Percentiles rank a stretch among this genome's conserved stretches.
Evolutionary conservation across 2,888 invertebrate species (phyloP).

Genomic region (Latrodectus elegans): DNA sequence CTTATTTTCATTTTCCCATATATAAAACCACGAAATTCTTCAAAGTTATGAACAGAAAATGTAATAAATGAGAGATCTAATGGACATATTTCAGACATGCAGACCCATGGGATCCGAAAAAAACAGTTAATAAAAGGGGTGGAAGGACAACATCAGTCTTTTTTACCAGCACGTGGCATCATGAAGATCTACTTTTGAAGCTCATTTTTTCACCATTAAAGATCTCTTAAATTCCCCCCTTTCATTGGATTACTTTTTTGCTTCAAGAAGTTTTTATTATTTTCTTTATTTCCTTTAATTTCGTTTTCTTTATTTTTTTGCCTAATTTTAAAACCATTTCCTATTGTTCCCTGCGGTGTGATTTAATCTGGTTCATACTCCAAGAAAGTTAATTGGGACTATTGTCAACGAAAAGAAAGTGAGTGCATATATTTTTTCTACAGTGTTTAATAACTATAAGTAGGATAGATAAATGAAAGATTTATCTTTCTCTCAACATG

Average conservation of each 20-base stretch:
- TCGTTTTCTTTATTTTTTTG: not conserved
- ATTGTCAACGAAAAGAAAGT: not conserved
- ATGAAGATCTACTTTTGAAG: slow-evolving; percentile 1
- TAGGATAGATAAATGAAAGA: not conserved
- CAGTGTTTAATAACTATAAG: not conserved
- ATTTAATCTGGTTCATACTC: slow-evolving; percentile 29
- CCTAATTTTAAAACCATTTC: not conserved
- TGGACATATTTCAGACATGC: no score
- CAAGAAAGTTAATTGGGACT: slow-evolving; percentile 48
- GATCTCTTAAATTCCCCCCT: not conserved
- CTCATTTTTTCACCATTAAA: slow-evolving; percentile 4
- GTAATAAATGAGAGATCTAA: no score
- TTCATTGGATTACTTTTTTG: not conserved
- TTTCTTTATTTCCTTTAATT: not conserved
- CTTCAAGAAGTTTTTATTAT: not conserved
- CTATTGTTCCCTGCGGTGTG: slow-evolving; percentile 30
- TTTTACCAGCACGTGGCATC: not conserved
- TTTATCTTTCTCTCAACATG: not conserved
- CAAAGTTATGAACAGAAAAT: no score
- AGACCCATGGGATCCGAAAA: no score
- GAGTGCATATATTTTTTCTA: not conserved
- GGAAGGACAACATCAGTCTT: not conserved
- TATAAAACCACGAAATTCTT: no score
- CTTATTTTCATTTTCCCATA: no score
- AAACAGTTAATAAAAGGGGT: not conserved